Base-by-base conservation (phyloP, 2,113 vertebrate species). In the Carettochelys insculpta region DNA sequence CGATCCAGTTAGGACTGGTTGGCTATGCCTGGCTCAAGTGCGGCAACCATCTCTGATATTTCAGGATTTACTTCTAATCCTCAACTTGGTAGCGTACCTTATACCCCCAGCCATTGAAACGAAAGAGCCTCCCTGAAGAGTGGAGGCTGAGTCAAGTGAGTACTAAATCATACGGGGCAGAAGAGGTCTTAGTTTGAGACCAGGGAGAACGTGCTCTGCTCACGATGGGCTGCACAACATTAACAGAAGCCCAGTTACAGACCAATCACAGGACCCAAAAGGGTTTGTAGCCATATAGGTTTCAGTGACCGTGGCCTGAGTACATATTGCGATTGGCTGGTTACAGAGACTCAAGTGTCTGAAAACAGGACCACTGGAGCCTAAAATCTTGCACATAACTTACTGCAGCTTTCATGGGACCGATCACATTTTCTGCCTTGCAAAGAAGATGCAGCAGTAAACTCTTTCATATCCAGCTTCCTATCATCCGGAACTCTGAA, bases 61-160 rank as follows among this genome's bases (percentile, higher is more conserved):
- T 75, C 71, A 45, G 71, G 25, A 75, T 27, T 27, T 75, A 43
- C 41, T 75, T 75, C 71, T 61, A 83, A 56, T 45, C 31, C 45
- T 9, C 29, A 48, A 19, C 31, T 77, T 53, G 38, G 87, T 9
- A 31, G n/a, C 52, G 9, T 4, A 45, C 79, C 31, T 0, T 4
- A 8, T 43, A 83, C 22, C 25, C n/a, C 82, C 0, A 0, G 83
- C 47, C 8, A 10, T 29, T 4, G 75, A 41, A 71, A 50, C 11
- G 58, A 43, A 22, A 47, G 6, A n/a, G 61, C 14, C 25, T 43
- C 43, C 10, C 22, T 43, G 34, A 22, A 75, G 51, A 16, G 53
- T n/a, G n/a, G n/a, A n/a, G n/a, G n/a, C 8, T 1, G 19, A 86
- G 3, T 47, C 0, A 1, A 1, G 61, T 79, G 51, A 51, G 31